phyloP scores from a whole-genome alignment of 1,140 invertebrate species.

The Drosophila ananassae region DNA sequence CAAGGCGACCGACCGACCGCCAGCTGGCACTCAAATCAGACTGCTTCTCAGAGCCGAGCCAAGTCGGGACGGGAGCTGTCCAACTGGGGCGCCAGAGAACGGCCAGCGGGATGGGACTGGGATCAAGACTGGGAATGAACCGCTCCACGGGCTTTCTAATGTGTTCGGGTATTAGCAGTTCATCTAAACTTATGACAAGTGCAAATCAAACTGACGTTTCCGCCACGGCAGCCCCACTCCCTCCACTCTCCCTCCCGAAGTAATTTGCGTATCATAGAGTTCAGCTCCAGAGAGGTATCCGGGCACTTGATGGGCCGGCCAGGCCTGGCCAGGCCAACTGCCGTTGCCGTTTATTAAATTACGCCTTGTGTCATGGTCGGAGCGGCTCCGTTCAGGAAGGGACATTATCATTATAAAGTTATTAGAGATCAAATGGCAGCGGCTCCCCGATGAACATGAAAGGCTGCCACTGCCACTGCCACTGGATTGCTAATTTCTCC shows the following conservation, averaged over 20 bases:
- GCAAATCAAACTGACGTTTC: constrained; percentile 82
- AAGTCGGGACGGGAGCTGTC: constrained; percentile 41
- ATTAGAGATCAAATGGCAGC: constrained; percentile 61
- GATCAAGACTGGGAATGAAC: constrained; percentile 5
- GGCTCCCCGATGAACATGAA: constrained; percentile 23
- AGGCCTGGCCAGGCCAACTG: background rate
- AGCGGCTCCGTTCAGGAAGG: constrained; percentile 52
- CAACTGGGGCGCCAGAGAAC: constrained; percentile 29
- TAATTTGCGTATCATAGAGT: constrained; percentile 72
- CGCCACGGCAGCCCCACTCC: constrained; percentile 44
- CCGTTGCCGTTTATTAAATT: constrained; percentile 74
- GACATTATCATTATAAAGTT: constrained; percentile 76
- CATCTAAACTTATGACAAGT: constrained; percentile 82
- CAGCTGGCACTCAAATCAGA: constrained; percentile 50
- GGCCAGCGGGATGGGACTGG: constrained; percentile 14
- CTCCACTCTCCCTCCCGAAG: constrained; percentile 18
- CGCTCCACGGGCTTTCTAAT: constrained; percentile 71
- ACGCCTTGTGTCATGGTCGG: constrained; percentile 53
- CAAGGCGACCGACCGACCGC: constrained; percentile 32
- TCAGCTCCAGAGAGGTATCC: constrained; percentile 45
- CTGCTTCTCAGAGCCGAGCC: constrained; percentile 14
- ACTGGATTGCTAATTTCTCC: constrained; percentile 26
- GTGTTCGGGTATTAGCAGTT: constrained; percentile 81
- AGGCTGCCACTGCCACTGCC: constrained; percentile 1
- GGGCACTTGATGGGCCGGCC: constrained; percentile 5